phyloP scores from a whole-genome alignment of 2,888 invertebrate genomes.

The Heliconius sara region DNA sequence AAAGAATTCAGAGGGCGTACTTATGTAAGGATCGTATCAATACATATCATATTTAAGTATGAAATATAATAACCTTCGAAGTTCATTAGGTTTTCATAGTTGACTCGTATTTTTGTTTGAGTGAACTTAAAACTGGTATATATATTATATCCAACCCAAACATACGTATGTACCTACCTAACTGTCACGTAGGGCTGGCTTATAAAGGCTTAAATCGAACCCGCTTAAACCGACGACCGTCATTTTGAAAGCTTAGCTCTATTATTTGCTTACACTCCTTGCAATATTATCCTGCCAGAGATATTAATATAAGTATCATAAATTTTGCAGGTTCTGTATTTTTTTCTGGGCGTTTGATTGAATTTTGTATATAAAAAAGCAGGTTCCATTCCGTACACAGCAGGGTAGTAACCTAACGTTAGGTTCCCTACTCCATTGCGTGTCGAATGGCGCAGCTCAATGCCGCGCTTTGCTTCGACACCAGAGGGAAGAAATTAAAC shows the following conservation, averaged over 20 bases:
- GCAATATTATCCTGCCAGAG: conserved; percentile 36
- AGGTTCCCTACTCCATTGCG: too few relatives aligned
- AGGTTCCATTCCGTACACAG: too few relatives aligned
- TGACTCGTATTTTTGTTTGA: not conserved
- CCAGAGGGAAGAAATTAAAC: too few relatives aligned
- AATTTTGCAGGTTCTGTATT: not conserved
- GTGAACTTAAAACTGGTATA: not conserved
- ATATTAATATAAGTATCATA: conserved; percentile 29
- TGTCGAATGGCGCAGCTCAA: too few relatives aligned
- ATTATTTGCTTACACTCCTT: conserved; percentile 45
- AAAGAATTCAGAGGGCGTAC: too few relatives aligned
- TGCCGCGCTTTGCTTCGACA: too few relatives aligned
- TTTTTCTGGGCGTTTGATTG: not conserved
- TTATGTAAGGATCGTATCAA: not conserved
- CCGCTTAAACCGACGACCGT: conserved; percentile 44
- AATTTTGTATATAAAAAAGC: not conserved
- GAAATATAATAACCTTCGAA: not conserved
- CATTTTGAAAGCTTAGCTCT: conserved; percentile 45
- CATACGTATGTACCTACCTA: not conserved
- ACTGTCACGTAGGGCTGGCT: conserved; percentile 33
- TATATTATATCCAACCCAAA: not conserved
- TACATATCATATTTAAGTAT: not conserved
- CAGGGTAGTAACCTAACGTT: too few relatives aligned
- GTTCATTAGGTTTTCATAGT: not conserved
- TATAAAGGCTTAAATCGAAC: conserved; percentile 41